phyloP scores from a whole-genome alignment of 2,888 invertebrate species.

The Ennomos erosarius region DNA sequence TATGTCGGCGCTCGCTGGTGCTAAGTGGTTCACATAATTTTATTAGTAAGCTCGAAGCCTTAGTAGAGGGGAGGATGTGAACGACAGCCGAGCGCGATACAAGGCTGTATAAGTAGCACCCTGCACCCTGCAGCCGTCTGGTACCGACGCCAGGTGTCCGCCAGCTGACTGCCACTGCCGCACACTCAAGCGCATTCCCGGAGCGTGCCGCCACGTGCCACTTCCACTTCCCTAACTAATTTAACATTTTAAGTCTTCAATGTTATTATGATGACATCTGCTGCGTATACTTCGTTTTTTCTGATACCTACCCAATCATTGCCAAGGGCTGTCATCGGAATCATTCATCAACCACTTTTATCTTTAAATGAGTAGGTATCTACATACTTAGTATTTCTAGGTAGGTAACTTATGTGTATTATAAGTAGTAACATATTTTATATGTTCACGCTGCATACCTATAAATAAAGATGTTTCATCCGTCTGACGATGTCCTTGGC shows the following conservation, averaged over 20 bases:
- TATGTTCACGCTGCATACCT: not conserved
- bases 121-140: conserved; percentile 25
- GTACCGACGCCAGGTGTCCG: conserved; percentile 60
- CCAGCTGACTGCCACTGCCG: conserved; percentile 61
- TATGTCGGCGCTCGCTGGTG: conserved; percentile 33
- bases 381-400: no score
- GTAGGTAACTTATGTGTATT: no score
- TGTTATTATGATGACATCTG: conserved; percentile 30
- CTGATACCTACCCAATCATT: not conserved
- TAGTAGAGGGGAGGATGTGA: conserved; percentile 40
- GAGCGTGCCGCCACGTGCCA: conserved; percentile 75
- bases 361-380: no score
- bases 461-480: not conserved
- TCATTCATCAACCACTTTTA: no score
- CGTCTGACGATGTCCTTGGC: not conserved
- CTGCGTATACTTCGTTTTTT: conserved; percentile 5
- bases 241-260: conserved; percentile 43
- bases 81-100: conserved; percentile 13
- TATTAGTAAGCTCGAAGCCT: conserved; percentile 67
- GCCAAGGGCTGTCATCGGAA: not conserved
- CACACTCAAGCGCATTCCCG: conserved; percentile 43
- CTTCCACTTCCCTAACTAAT: conserved; percentile 49
- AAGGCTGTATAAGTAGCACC: conserved; percentile 15
- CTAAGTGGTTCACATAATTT: conserved; percentile 54
- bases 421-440: no score